phyloP scores from a whole-genome alignment of 2,113 vertebrate species.

The Pimephales promelas region DNA sequence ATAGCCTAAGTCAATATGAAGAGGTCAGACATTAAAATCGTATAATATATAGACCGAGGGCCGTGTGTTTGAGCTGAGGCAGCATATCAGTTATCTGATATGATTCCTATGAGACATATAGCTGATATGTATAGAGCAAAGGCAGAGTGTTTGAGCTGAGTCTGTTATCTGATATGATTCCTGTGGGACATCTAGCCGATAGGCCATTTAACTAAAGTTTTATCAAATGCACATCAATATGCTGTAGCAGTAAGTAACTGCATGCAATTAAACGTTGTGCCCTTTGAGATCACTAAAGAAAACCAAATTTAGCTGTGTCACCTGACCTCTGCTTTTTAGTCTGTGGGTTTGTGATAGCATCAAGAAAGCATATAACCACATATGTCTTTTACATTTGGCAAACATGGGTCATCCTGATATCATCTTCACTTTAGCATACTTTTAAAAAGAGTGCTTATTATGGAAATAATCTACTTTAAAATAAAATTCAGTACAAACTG shows the following conservation, averaged over 20 bases:
- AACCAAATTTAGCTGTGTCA: neutral
- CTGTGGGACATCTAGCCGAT: neutral
- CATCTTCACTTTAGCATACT: neutral
- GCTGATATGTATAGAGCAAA: neutral
- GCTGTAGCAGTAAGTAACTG: neutral
- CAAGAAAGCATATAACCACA: neutral
- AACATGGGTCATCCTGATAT: neutral
- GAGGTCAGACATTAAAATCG: neutral
- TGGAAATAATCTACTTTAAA: too few relatives aligned
- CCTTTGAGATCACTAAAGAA: conserved; percentile 10
- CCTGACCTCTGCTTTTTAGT: neutral
- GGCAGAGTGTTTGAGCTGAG: neutral
- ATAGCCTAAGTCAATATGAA: neutral
- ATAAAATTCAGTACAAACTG: too few relatives aligned
- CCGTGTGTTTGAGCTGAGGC: neutral
- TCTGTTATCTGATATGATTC: conserved; percentile 7
- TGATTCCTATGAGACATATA: neutral
- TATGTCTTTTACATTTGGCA: neutral
- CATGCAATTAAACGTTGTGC: conserved; percentile 24
- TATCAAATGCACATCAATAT: conserved; percentile 11
- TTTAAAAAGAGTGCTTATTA: neutral
- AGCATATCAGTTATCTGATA: conserved; percentile 13
- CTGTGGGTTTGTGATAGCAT: neutral
- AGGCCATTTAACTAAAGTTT: conserved; percentile 21
- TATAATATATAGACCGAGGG: neutral